Percentiles rank a stretch among this genome's conserved stretches.
These are phyloP conservation scores for Cricetomys ansorgei DNA, from an alignment of 2,113 vertebrate genomes.

Conservation along the genomic window DNA sequence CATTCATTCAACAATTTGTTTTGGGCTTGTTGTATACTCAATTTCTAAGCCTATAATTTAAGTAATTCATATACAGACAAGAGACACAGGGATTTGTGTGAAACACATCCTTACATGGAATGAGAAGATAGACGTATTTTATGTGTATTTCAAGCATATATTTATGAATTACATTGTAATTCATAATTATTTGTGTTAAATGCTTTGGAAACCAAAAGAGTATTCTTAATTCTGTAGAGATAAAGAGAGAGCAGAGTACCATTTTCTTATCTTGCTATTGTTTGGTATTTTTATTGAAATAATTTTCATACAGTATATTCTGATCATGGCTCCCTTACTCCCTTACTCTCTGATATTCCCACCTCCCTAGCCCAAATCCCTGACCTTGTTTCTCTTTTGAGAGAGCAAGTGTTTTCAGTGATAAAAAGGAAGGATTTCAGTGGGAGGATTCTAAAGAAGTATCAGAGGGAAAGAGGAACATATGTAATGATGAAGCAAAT, in stretches of 20 bases:
- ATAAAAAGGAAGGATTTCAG: no score
- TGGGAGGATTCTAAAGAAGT: neutral
- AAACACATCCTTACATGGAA: neutral
- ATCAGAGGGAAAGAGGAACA: neutral
- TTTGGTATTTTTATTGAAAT: neutral
- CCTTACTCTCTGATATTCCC: neutral
- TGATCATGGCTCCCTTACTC: neutral
- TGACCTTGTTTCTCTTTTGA: neutral
- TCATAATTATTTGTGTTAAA: neutral
- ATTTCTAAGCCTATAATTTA: neutral
- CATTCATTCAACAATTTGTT: neutral
- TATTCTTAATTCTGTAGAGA: accelerated
- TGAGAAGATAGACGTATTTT: neutral
- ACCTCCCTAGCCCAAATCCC: neutral
- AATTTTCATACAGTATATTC: neutral
- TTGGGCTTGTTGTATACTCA: neutral
- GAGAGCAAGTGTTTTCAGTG: neutral
- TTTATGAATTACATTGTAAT: neutral
- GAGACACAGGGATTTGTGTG: neutral
- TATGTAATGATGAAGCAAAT: neutral
- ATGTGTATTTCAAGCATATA: neutral
- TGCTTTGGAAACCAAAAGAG: neutral
- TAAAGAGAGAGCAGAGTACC: neutral
- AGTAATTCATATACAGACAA: neutral
- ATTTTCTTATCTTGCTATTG: neutral